Base-by-base conservation (phyloP, 2,797 vertebrate genomes). In the Neostethus bicornis region DNA sequence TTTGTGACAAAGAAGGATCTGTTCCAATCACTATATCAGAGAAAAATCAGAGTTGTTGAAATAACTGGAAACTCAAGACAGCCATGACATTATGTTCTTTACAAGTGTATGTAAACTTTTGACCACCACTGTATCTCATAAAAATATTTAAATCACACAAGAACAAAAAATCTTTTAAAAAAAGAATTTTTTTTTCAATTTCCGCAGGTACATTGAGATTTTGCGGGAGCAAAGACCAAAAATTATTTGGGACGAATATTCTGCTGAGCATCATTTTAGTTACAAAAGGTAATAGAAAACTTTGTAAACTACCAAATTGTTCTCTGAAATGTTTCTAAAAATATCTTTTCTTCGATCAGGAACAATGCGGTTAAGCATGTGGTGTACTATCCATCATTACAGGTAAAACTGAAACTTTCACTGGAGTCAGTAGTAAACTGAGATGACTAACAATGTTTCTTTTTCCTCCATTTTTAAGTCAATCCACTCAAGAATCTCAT, bases 371-470 rank as follows among this genome's bases (percentile, higher is more conserved):
- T 86, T 6, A 97, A 93, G 60, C 94, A 95, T 67, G 79, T 93
- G 0, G 86, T 98, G 42, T 99, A 97, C 90, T 98, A 95, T 67
- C 97, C 97, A 1, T 94, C 95, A 1, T 75, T 99, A 62, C 96
- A 98, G 95, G 97, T 96, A 86, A 70, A 65, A 44, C 45, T 16
- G 13, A 17, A 16, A 42, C 10, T 42, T 12, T 7, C 23, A 12
- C 5, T 7, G 37, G 2, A n/a, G 13, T 42, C 50, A 14, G n/a
- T 9, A 28, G 17, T 13, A 20, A 19, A 3, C 39, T 28, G 4
- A 12, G 17, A 3, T 39, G 4, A 57, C 57, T 45, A 44, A 65
- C 31, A 20, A 24, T 37, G 2, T 47, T 63, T 20, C 13, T 25
- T 29, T n/a, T 10, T 14, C 34, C n/a, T n/a, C 79, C 60, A 6